These are phyloP conservation scores for Acrossocheilus wenchowensis DNA, from an alignment of 2,797 vertebrate genomes.

Conservation along the genomic window DNA sequence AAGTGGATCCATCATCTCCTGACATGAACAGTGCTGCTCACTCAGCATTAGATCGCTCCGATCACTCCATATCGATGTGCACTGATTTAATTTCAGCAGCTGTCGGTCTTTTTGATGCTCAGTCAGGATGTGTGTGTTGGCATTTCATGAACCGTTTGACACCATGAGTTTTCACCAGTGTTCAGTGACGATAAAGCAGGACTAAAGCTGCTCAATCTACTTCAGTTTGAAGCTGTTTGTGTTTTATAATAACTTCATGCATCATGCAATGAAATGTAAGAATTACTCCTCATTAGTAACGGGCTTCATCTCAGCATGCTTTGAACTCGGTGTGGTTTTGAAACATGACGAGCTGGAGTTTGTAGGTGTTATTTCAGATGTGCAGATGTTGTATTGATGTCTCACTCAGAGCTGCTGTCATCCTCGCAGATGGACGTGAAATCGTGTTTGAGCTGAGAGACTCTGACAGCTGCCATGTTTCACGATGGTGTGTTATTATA, in stretches of 20 bases:
- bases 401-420: not conserved
- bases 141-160: not conserved
- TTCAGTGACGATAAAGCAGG: not conserved
- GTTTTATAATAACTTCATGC: not conserved
- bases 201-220: not conserved
- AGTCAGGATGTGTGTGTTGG: not conserved
- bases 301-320: not conserved
- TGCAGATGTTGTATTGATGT: not conserved
- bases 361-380: not conserved
- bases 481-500: not conserved
- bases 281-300: not conserved
- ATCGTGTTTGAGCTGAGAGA: not conserved
- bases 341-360: not conserved
- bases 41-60: not conserved
- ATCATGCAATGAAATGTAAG: not conserved
- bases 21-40: not conserved
- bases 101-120: not conserved
- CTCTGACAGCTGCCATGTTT: not conserved
- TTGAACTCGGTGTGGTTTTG: not conserved
- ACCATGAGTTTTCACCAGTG: not conserved
- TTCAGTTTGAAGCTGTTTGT: not conserved
- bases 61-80: not conserved
- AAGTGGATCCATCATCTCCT: constrained; percentile 54
- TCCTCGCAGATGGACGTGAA: not conserved
- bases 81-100: not conserved